Evolutionary conservation across 2,797 vertebrate species (phyloP).

Genomic region (Nothura maculosa): DNA sequence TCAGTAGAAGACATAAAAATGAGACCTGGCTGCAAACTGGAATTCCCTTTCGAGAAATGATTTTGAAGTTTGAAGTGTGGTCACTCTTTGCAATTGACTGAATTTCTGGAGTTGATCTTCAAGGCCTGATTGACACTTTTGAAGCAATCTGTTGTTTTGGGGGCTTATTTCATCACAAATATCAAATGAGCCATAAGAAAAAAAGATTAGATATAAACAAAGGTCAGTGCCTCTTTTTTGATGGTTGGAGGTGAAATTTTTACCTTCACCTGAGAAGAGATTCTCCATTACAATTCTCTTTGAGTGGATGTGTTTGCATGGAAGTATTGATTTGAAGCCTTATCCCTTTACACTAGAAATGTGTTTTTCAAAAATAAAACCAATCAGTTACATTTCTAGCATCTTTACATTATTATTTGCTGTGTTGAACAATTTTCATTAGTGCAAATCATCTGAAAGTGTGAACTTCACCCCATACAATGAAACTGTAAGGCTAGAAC

Average conservation of each 20-base stretch:
- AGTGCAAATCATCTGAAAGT: not conserved
- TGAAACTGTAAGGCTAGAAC: not conserved
- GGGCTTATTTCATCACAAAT: not conserved
- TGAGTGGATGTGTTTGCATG: not conserved
- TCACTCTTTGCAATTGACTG: not conserved
- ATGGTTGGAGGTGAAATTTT: not conserved
- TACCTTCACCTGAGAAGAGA: not conserved
- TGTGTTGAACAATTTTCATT: not conserved
- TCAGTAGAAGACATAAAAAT: not conserved
- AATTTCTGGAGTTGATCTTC: not conserved
- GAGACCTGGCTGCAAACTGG: not conserved
- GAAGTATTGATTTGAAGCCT: not conserved
- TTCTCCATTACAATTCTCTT: not conserved
- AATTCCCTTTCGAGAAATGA: not conserved
- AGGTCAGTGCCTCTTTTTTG: not conserved
- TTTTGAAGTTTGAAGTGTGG: fast-evolving
- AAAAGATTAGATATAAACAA: fast-evolving
- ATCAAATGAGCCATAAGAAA: not conserved
- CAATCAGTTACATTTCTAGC: not conserved
- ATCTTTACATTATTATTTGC: not conserved
- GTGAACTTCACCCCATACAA: not conserved
- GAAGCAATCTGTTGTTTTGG: not conserved
- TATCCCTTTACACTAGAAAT: not conserved
- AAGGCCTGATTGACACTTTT: not conserved
- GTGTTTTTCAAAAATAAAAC: not conserved